Evolutionary conservation across 2,888 invertebrate species (phyloP), one percentile per base, ranked within the genome.

Genomic region (Caenorhabditis parvicauda): DNA sequence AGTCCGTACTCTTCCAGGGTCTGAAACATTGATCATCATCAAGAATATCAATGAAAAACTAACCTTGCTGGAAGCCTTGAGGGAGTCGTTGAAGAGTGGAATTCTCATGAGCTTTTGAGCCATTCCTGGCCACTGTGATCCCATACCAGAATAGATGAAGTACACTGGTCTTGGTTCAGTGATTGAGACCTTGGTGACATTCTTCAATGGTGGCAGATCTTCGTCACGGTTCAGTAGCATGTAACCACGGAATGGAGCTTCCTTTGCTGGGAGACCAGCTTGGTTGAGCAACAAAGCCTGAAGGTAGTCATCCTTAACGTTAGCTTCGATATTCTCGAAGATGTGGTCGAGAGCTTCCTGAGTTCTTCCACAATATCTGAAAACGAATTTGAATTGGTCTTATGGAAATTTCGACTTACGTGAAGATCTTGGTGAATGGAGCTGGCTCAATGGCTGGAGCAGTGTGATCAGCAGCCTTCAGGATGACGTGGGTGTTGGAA

Each of bases 71-170:
- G 72, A 79, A 17, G 53, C 65, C 14, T 86, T 85, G 69, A 96
- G 87, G 56, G 90, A 89, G 52, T 87, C 86, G 64, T 87, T 88
- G 84, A 95, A 95, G 1, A 86, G 84, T 51, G 91, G 90, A 64
- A 96, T 85, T 63, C 47, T 39, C 88, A 95, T 88, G 70, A 98
- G 86, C 58, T 89, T 87, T 80, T 88, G 88, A 14, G 89, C 94
- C 95, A 96, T 96, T 76, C 91, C 92, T 45, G 90, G 87, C 95
- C 95, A 96, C 84, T 96, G 96, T 39, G 91, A 89, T 14, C 96
- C 96, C 96, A 98, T 96, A 59, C 98, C 98, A 43, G 93, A 89
- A 84, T 92, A 96, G 64, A 96, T 87, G 83, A 88, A 96, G 91
- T 94, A 96, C 53, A 95, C 84, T 0, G 94, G 81, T 41, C 82